phyloP scores from a whole-genome alignment of 2,888 invertebrate genomes.

The Apamea monoglypha region DNA sequence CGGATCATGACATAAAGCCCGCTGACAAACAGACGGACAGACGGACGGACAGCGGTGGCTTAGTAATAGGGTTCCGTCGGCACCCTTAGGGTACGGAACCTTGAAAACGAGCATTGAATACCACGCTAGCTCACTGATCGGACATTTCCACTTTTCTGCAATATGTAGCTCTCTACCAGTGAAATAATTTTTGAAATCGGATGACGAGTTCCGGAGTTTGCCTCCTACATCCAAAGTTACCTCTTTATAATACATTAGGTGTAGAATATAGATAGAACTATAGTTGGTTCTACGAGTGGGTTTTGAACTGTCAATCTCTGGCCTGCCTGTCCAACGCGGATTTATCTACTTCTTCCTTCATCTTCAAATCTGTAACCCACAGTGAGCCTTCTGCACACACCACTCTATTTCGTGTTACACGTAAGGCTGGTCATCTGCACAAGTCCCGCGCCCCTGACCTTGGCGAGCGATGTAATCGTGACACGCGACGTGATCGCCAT shows the following conservation, averaged over 20 bases:
- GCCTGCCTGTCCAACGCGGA: not conserved
- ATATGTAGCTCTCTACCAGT: not conserved
- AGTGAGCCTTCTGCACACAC: slow-evolving; percentile 39
- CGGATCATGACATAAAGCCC: no score
- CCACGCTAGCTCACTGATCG: not conserved
- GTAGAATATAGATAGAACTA: not conserved
- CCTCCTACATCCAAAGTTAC: not conserved
- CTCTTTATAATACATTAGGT: not conserved
- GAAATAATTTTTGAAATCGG: not conserved
- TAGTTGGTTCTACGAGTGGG: not conserved
- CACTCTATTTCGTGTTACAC: slow-evolving; percentile 32
- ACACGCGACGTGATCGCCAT: slow-evolving; percentile 54
- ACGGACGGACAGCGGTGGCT: no score
- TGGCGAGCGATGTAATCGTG: slow-evolving; percentile 58
- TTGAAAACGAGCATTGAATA: no score
- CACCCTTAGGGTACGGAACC: no score
- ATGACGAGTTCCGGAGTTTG: not conserved
- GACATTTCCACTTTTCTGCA: not conserved
- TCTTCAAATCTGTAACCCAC: not conserved
- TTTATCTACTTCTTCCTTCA: not conserved
- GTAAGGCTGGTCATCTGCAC: slow-evolving; percentile 49
- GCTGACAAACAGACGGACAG: no score
- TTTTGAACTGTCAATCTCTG: not conserved
- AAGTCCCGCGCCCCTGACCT: slow-evolving; percentile 54
- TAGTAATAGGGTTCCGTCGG: no score